Base-by-base conservation (phyloP, 2,113 vertebrate genomes). In the Mugil cephalus region DNA sequence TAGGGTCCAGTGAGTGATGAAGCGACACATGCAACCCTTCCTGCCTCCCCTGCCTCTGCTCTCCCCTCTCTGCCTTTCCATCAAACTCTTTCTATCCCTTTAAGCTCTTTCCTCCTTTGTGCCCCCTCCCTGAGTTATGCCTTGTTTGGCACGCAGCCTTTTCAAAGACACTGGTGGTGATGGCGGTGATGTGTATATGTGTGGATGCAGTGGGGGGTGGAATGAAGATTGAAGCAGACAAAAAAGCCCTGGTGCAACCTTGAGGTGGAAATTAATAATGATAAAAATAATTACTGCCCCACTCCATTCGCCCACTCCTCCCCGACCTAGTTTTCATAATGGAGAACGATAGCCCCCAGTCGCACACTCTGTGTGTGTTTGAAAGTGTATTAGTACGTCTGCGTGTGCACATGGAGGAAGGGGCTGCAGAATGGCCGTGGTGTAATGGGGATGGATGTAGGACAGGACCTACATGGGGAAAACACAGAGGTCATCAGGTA, bases 201-300 rank as follows among this genome's bases (percentile, higher is more conserved):
- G 72, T 89, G 82, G 64, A 76, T 83, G 83, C 70, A 74, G 24
- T 30, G 71, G 88, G 80, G 85, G 87, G 51, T 90, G 55, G 80
- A 91, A 92, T 87, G 87, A 89, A 91, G 86, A 92, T 87, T 89
- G 90, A 91, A 91, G 87, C 63, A 58, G 91, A 91, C 93, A 93
- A 92, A 91, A 92, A 93, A 89, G 86, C 88, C 89, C 87, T 52
- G 66, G 88, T 15, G 70, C 82, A 94, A 92, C 92, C 93, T 94
- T 93, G 92, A 93, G 92, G 92, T 91, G 83, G 90, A 93, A 94
- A 93, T 94, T 94, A 94, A 92, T 93, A 94, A 93, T 91, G 92
- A 93, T 94, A 94, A 94, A 94, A 94, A 94, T 94, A 94, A 94
- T 94, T 94, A 94, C 91, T 92, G 88, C 87, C 92, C 89, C 84